phyloP scores from a whole-genome alignment of 1,140 invertebrate species.

The Drosophila eugracilis region DNA sequence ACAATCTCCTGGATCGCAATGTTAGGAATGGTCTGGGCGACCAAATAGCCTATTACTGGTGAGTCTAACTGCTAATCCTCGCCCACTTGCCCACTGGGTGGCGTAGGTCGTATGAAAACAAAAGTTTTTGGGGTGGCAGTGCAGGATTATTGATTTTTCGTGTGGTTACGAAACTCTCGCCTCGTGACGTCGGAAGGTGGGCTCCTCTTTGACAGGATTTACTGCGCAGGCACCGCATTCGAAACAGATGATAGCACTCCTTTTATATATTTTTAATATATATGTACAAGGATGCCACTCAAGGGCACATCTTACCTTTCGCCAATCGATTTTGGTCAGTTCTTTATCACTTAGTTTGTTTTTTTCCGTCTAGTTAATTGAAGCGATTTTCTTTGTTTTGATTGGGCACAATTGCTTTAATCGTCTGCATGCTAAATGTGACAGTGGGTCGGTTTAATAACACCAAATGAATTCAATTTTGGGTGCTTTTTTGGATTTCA shows the following conservation, averaged over 20 bases:
- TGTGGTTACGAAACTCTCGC: conserved; percentile 69
- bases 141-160: conserved; percentile 71
- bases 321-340: conserved; percentile 23
- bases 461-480: conserved; percentile 17
- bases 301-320: conserved; percentile 21
- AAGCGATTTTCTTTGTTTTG: conserved; percentile 38
- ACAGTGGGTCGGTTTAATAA: conserved; percentile 12
- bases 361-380: conserved; percentile 6
- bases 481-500: conserved; percentile 1
- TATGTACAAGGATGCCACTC: conserved; percentile 17
- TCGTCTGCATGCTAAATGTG: conserved; percentile 27
- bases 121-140: conserved; percentile 52
- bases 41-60: conserved; percentile 98
- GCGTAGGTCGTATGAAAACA: conserved; percentile 68
- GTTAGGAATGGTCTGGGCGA: conserved; percentile 94
- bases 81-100: conserved; percentile 28
- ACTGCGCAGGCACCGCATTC: conserved; percentile 49
- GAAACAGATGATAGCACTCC: conserved; percentile 56
- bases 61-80: conserved; percentile 82
- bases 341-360: neutral
- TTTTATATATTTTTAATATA: conserved; percentile 3
- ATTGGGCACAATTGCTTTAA: conserved; percentile 26
- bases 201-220: conserved; percentile 12
- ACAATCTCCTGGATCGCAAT: conserved; percentile 97
- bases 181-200: conserved; percentile 52